Conservation (phyloP, 2,113 vertebrate species). For the Meles meles region DNA sequence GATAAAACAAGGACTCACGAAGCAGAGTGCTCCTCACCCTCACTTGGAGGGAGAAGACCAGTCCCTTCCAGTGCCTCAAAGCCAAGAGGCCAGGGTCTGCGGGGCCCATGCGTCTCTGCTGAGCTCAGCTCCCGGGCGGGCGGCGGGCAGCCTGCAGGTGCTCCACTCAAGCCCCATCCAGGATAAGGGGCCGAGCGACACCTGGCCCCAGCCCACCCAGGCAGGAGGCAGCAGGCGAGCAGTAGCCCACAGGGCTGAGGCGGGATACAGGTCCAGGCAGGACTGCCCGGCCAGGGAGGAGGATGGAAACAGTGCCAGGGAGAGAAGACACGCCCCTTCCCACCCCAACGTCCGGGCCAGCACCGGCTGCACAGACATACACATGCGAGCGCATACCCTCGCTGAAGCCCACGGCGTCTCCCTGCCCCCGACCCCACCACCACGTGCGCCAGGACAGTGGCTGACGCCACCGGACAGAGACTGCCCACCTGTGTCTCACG, state of each 20-base stretch:
- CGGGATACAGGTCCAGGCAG: background rate
- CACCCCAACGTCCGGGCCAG: background rate
- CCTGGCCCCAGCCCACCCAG: background rate
- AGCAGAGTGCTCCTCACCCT: background rate
- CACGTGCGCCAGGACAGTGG: background rate
- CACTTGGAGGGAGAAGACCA: background rate
- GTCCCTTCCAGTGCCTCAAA: background rate
- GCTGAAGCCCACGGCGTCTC: background rate
- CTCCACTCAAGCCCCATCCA: background rate
- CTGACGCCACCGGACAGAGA: background rate
- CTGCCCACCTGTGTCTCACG: background rate
- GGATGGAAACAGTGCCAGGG: background rate
- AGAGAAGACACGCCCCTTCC: background rate
- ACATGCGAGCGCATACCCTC: background rate
- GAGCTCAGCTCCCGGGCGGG: background rate
- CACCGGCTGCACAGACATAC: background rate
- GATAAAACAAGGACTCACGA: background rate
- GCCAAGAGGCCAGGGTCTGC: background rate
- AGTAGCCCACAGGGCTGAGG: background rate
- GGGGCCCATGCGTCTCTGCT: background rate
- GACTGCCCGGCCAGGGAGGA: background rate
- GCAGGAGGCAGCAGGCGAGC: background rate
- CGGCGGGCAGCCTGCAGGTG: fast-evolving
- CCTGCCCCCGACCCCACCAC: fast-evolving
- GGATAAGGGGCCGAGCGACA: background rate